phyloP scores from a whole-genome alignment of 2,797 vertebrate genomes.

The Cichlasoma orientale region DNA sequence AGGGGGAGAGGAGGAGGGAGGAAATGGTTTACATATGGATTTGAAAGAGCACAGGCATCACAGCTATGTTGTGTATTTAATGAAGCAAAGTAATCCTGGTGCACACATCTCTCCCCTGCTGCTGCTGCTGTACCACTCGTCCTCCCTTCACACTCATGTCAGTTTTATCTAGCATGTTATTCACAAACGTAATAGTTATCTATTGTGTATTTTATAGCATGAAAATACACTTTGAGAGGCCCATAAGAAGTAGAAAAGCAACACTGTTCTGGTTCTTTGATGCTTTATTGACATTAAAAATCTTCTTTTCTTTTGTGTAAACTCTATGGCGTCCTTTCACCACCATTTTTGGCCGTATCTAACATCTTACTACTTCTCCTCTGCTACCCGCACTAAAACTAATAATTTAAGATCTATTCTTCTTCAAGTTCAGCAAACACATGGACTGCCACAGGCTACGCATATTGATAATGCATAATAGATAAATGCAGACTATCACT shows the following conservation, averaged over 20 bases:
- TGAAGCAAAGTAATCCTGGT: slow-evolving; percentile 62
- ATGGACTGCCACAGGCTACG: slow-evolving; percentile 24
- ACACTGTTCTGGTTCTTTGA: background rate
- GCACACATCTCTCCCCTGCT: slow-evolving; percentile 34
- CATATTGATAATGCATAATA: slow-evolving; percentile 32
- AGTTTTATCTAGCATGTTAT: background rate
- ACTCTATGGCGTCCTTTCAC: background rate
- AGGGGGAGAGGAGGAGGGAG: slow-evolving; percentile 49
- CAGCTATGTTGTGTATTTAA: slow-evolving; percentile 71
- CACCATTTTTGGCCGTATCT: background rate
- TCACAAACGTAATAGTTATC: background rate
- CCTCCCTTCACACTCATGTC: slow-evolving; percentile 22
- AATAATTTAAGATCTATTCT: slow-evolving; percentile 11
- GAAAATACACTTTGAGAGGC: background rate
- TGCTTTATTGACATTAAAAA: background rate
- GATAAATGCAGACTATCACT: slow-evolving; percentile 35
- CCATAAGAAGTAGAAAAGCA: background rate
- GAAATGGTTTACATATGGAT: slow-evolving; percentile 81
- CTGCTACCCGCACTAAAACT: background rate
- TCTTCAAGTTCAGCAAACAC: background rate
- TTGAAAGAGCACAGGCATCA: slow-evolving; percentile 70
- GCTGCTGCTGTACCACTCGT: slow-evolving; percentile 10
- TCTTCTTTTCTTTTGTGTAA: background rate
- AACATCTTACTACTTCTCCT: background rate
- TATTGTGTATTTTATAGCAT: background rate